phyloP scores from a whole-genome alignment of 2,888 invertebrate genomes.

The Alsophila aescularia region DNA sequence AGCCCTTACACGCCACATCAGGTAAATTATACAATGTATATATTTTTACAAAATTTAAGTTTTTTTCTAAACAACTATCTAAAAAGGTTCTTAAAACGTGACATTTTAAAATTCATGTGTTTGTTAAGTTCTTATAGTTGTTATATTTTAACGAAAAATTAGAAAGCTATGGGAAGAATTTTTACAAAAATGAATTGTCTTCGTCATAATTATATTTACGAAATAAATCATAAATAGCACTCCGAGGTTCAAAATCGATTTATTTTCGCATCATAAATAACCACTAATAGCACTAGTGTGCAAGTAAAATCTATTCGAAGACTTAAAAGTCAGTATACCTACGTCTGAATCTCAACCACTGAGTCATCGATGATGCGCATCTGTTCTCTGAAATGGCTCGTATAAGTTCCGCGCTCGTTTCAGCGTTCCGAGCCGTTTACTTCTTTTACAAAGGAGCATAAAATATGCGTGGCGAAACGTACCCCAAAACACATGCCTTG shows the following conservation, averaged over 20 bases:
- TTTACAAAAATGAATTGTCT: too few species aligned
- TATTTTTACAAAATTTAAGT: background rate
- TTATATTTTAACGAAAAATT: too few species aligned
- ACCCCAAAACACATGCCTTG: conserved; percentile 38
- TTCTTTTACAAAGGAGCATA: conserved; percentile 35
- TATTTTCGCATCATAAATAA: too few species aligned
- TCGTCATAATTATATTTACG: too few species aligned
- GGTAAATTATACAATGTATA: conserved; percentile 48
- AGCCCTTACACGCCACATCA: conserved; percentile 78
- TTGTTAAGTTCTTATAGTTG: too few species aligned
- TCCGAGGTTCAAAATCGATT: too few species aligned
- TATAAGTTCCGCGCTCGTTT: conserved; percentile 23
- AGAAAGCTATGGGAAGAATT: too few species aligned
- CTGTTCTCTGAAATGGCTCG: conserved; percentile 22
- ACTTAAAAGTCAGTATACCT: conserved; percentile 22
- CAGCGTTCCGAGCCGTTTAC: conserved; percentile 24
- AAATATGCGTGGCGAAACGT: conserved; percentile 36
- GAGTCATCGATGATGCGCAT: conserved; percentile 36
- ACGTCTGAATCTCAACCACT: conserved; percentile 19
- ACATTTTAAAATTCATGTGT: too few species aligned
- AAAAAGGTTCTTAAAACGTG: too few species aligned
- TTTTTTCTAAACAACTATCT: too few species aligned
- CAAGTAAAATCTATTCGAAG: conserved; percentile 38
- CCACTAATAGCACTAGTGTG: too few species aligned
- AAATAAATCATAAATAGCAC: too few species aligned